Evolutionary conservation across 2,113 vertebrate species (phyloP).

Genomic region (Heterochromis multidens): DNA sequence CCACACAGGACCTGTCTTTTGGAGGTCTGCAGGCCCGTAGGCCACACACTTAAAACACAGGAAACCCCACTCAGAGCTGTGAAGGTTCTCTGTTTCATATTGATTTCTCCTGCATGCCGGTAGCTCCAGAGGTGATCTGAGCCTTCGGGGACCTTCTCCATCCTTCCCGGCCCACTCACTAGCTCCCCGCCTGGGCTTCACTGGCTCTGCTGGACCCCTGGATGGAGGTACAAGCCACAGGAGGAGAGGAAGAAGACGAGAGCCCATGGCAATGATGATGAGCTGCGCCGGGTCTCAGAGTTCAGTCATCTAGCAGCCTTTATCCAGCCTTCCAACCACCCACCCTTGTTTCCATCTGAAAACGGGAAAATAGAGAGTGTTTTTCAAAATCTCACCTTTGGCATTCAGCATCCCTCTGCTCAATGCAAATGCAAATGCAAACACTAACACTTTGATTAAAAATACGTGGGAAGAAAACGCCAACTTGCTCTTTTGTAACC

Average conservation of each 20-base stretch:
- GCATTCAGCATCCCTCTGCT: constrained; percentile 67
- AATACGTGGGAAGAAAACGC: constrained; percentile 72
- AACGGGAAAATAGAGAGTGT: constrained; percentile 59
- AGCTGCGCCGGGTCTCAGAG: constrained; percentile 63
- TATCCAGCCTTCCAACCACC: constrained; percentile 71
- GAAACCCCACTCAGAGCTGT: constrained; percentile 66
- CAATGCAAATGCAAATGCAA: constrained; percentile 76
- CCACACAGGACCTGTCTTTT: constrained; percentile 65
- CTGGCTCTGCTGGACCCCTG: constrained; percentile 62
- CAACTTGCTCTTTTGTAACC: constrained; percentile 73
- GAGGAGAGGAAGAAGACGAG: constrained; percentile 65
- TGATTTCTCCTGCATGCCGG: constrained; percentile 72
- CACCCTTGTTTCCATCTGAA: constrained; percentile 70
- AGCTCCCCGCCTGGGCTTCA: constrained; percentile 60
- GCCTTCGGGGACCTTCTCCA: constrained; percentile 65
- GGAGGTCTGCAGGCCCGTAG: constrained; percentile 70
- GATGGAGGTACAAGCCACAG: constrained; percentile 67
- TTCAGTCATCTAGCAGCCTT: constrained; percentile 73
- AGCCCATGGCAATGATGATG: constrained; percentile 74
- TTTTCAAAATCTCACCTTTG: constrained; percentile 74
- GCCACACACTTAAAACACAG: constrained; percentile 62
- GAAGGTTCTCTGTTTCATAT: constrained; percentile 67
- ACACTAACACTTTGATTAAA: constrained; percentile 76
- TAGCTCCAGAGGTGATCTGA: constrained; percentile 72
- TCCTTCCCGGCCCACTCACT: constrained; percentile 75